Evolutionary conservation across 2,113 vertebrate genomes (phyloP), one percentile per base, ranked within the genome.

Genomic region (Megaceryle maxima): DNA sequence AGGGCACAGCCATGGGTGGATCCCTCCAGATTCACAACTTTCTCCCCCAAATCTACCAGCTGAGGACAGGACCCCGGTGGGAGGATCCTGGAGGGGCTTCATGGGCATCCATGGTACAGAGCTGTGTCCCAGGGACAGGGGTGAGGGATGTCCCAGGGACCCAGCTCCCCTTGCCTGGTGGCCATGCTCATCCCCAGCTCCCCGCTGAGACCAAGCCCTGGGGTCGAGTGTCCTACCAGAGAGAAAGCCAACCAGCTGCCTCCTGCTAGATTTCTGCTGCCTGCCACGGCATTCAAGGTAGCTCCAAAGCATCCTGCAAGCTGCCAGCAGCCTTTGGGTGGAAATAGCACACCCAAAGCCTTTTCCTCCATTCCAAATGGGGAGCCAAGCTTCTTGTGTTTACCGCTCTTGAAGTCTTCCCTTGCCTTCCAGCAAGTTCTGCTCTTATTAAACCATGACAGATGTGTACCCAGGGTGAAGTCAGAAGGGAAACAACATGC

Each of bases 211-310:
- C n/a, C 37, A 62, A 51, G 43, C 48, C 39, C 16, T 1, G 3
- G 62, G 44, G 22, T 21, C 15, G 16, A 68, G 39, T 28, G 28
- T 63, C n/a, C 43, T 72, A 56, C 56, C 55, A 60, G 22, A 31
- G 46, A 39, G 11, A 11, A 60, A 76, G 12, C 59, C 14, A 59
- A 55, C n/a, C 69, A 67, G 41, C 4, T 11, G 6, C 24, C 31
- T 79, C 62, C 63, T 68, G 33, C 12, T 53, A 60, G 19, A 31
- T 51, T 59, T 53, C 87, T 82, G 46, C 57, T 44, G 3, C 77
- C 53, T 62, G 55, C 77, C 1, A 0, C 20, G 50, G 59, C 35
- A 20, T n/a, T 44, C 25, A 0, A 10, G 11, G 33, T 1, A 25
- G 35, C 56, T 62, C 50, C 53, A 35, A n/a, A 79, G 28, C 22